Evolutionary conservation across 2,797 vertebrate species (phyloP), one percentile per base, ranked within the genome.

Genomic region (Taeniopygia guttata): DNA sequence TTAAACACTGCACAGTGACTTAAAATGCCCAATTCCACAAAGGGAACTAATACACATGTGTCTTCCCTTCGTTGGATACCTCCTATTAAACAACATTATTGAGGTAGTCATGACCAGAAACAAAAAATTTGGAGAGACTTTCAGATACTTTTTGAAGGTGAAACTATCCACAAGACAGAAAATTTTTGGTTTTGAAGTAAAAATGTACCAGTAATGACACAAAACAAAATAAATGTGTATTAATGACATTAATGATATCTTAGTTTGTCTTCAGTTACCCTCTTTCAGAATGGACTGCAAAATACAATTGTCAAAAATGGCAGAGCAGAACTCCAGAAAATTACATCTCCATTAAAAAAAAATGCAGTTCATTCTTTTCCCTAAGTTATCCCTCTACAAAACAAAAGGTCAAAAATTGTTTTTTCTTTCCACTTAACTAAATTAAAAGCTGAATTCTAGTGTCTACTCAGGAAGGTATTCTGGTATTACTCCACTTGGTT

Each of bases 1-100:
- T 72, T 76, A 79, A 94, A 95, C 42, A 52, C 56, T 74, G 78
- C 42, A 83, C 73, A 75, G 87, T 91, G 48, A 81, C 69, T 95
- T 92, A 89, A 40, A 90, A 83, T 34, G 62, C 5, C 11, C n/a
- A 80, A 21, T 80, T 92, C 51, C 43, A 52, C 25, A 56, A 76
- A 89, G 36, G 60, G 12, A 89, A 84, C 82, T 79, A 90, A 76
- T 54, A 93, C 6, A 56, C 14, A 7, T 22, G 10, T 49, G 27
- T 5, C 26, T 81, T 56, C 66, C 55, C 52, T 52, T 90, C 51
- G n/a, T 17, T 81, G 54, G 25, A 82, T 49, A 67, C 32, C 62
- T 75, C 26, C 36, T 46, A 48, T 13, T 52, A 73, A 64, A 77
- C 6, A 52, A 18, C 17, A 42, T 11, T 42, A 45, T 7, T 86